Conservation (phyloP, 1,140 invertebrate genomes). For the Protaetia brevitarsis region DNA sequence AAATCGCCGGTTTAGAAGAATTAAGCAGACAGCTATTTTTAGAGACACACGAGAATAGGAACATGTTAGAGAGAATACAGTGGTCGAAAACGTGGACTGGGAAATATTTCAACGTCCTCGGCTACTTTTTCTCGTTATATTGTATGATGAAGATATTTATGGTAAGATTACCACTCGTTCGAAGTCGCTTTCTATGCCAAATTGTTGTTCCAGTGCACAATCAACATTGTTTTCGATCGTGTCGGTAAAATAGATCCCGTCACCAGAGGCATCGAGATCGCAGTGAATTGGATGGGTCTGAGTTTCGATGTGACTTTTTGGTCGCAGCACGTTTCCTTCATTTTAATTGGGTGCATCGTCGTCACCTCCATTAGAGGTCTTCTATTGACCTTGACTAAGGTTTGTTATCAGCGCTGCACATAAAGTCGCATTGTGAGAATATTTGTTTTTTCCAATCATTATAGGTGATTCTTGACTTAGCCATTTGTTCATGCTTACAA, state of each 20-base stretch:
- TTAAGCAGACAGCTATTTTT: conserved; percentile 91
- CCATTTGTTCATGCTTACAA: too few species aligned
- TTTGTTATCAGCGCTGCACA: not conserved
- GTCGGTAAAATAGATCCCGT: conserved; percentile 99
- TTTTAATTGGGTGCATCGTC: conserved; percentile 96
- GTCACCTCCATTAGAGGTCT: conserved; percentile 86
- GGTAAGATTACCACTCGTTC: conserved; percentile 58
- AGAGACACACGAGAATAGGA: conserved; percentile 91
- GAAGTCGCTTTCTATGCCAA: not conserved
- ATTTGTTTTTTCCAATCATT: too few species aligned
- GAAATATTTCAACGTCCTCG: conserved; percentile 98
- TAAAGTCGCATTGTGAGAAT: too few species aligned
- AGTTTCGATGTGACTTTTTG: conserved; percentile 97
- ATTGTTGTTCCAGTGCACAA: conserved; percentile 70
- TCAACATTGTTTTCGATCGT: conserved; percentile 98
- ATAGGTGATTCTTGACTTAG: too few species aligned
- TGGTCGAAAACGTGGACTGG: conserved; percentile 97
- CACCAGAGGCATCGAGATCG: conserved; percentile 94
- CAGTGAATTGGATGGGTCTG: conserved; percentile 94
- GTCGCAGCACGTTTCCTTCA: conserved; percentile 98
- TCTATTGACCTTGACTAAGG: not conserved
- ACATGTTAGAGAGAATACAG: conserved; percentile 88
- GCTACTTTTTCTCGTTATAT: conserved; percentile 98
- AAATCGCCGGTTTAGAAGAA: conserved; percentile 87
- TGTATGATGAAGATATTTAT: conserved; percentile 99